These are phyloP conservation scores for Ichneumoninae sp. DNA, from an alignment of 2,888 invertebrate species.

Conservation along the genomic window DNA sequence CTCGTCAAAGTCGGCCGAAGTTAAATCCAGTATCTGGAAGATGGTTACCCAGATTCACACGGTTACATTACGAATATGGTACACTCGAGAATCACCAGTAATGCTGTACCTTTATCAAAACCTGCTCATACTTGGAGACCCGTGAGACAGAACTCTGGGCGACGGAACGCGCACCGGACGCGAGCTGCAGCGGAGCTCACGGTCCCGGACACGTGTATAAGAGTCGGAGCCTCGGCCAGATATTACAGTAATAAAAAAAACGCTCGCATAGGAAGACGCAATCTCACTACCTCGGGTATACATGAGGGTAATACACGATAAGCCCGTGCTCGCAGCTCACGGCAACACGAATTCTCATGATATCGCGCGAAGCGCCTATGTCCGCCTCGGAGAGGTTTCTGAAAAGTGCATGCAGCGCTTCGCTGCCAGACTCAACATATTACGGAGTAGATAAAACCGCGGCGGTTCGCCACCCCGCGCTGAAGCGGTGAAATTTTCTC, in stretches of 20 bases:
- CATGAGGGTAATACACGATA: conserved; percentile 57
- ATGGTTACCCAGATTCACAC: too few relatives aligned
- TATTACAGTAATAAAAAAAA: conserved; percentile 28
- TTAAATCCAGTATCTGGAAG: too few relatives aligned
- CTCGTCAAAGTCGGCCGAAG: too few relatives aligned
- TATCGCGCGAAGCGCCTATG: conserved; percentile 30
- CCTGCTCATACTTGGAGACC: not conserved
- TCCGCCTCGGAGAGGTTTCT: conserved; percentile 36
- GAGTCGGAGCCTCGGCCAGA: conserved; percentile 31
- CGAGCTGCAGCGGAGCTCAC: conserved; percentile 24
- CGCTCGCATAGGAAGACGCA: conserved; percentile 45
- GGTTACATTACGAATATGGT: too few relatives aligned
- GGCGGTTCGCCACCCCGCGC: not conserved
- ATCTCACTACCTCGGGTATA: conserved; percentile 44
- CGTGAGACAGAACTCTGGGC: conserved; percentile 7
- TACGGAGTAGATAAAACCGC: conserved; percentile 38
- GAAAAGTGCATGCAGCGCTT: conserved; percentile 22
- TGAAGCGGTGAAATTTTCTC: conserved; percentile 2
- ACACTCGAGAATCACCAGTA: not conserved
- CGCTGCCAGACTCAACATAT: conserved; percentile 41
- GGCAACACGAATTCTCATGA: conserved; percentile 58
- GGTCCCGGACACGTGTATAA: conserved; percentile 51
- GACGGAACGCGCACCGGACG: conserved; percentile 18
- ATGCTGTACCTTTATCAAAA: not conserved
- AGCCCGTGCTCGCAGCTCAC: conserved; percentile 46